These are phyloP conservation scores for Anneissia japonica DNA, from an alignment of 35 echinoderm and acorn worm species.

Conservation along the genomic window DNA sequence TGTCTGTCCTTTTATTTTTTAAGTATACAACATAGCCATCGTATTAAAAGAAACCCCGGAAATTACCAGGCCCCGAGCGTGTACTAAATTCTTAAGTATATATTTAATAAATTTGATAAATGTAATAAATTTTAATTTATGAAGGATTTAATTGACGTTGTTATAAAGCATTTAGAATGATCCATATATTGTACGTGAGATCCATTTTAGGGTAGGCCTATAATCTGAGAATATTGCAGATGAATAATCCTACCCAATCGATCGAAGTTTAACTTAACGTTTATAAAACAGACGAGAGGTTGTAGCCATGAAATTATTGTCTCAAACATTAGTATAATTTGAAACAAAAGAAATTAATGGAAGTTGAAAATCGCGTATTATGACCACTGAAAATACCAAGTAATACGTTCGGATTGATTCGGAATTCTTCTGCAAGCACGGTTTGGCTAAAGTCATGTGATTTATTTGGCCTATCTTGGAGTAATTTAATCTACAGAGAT, in stretches of 20 bases:
- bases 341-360: slow-evolving; percentile 2
- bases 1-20: no score
- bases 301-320: background rate
- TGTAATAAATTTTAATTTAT: background rate
- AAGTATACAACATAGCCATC: no score
- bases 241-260: background rate
- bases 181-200: background rate
- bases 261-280: background rate
- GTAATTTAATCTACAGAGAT: background rate
- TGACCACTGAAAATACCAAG: background rate
- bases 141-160: background rate
- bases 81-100: no score
- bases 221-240: background rate
- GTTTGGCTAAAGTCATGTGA: background rate
- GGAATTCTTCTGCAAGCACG: background rate
- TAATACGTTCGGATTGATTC: background rate
- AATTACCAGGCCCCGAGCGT: no score
- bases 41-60: no score
- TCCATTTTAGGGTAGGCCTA: background rate
- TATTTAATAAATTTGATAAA: no score
- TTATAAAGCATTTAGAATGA: background rate
- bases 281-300: background rate
- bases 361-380: background rate
- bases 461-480: slow-evolving; percentile 1
- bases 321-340: background rate